Evolutionary conservation across 2,888 invertebrate species (phyloP), one percentile per base, ranked within the genome.

Genomic region (Trissonchulus sp.): DNA sequence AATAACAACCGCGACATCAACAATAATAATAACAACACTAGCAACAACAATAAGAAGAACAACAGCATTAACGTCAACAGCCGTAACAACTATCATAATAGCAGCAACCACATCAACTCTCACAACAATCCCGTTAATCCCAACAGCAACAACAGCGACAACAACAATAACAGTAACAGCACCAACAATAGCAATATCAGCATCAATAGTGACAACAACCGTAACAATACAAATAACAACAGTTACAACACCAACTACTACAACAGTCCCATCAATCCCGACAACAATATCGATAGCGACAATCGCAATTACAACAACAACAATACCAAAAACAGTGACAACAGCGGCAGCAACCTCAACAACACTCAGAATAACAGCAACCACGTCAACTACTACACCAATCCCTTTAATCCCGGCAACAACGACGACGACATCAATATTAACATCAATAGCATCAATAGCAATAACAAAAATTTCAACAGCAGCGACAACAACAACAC

Each of bases 91-190:
- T 23, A 60, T n/a, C 18, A 60, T n/a, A 60, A 60, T n/a, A 60
- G n/a, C 60, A 60, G n/a, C 60, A 60, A 60, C 60, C 18, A 60
- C 60, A 60, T 23, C 60, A 60, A 60, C 60, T 23, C 18, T n/a
- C 18, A 60, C 60, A 60, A 60, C 60, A 60, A 60, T n/a, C 18
- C 18, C 60, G n/a, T 23, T n/a, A 60, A 60, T n/a, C 18, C 18
- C 60, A 60, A 60, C 60, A 60, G n/a, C 60, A 60, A 60, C 60
- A 60, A 60, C 60, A 60, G n/a, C 60, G n/a, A 60, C n/a, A 60
- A 60, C n/a, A 60, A 60, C 60, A 60, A 60, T n/a, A 60, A 60
- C 60, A 60, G n/a, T n/a, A 60, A n/a, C 60, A 18, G n/a, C 60
- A 18, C 18, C 60, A 23, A n/a, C 60, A 60, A 60, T n/a, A 60